Evolutionary conservation across 1,140 invertebrate species (phyloP), one percentile per base, ranked within the genome.

Genomic region (Drosophila bifasciata): DNA sequence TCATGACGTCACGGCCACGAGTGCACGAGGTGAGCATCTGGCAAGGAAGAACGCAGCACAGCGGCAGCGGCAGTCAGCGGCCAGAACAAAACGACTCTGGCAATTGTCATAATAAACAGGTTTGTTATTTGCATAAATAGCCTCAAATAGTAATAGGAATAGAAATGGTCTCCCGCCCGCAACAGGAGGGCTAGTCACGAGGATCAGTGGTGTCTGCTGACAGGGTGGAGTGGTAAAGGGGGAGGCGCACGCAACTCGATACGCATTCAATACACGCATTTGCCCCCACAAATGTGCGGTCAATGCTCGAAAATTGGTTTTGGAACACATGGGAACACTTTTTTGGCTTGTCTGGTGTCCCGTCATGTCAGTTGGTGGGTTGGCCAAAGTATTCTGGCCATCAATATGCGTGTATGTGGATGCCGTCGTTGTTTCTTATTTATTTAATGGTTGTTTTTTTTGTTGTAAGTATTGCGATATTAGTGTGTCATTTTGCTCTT

Each of bases 371-470:
- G 21, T 52, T 44, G 49, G 43, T 23, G 15, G 16, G 28, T 19
- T 48, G 63, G n/a, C 59, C 57, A 52, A 11, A 39, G 25, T 52
- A 51, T 64, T 41, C 44, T 28, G 45, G 68, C 56, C 69, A 73
- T 72, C 69, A 72, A 61, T 72, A 64, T 69, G 66, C 21, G 66
- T 32, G 39, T 58, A 63, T 57, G 68, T 73, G 52, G 57, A 62
- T 55, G 68, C 53, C 66, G 56, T 69, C 76, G 63, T 81, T 77
- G 77, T 77, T 81, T 83, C 76, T 83, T 83, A 76, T 77, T 81
- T 83, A 73, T 58, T 0, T 36, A 13, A 4, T 2, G 11, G 9
- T 36, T 19, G 51, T 68, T 53, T 16, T 72, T 56, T 40, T 55
- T 51, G 15, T 46, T 43, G 40, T 43, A 59, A 71, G 69, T 48